These are phyloP conservation scores for Clarias laeviceps DNA, from an alignment of 2,797 vertebrate genomes.

Conservation along the genomic window DNA sequence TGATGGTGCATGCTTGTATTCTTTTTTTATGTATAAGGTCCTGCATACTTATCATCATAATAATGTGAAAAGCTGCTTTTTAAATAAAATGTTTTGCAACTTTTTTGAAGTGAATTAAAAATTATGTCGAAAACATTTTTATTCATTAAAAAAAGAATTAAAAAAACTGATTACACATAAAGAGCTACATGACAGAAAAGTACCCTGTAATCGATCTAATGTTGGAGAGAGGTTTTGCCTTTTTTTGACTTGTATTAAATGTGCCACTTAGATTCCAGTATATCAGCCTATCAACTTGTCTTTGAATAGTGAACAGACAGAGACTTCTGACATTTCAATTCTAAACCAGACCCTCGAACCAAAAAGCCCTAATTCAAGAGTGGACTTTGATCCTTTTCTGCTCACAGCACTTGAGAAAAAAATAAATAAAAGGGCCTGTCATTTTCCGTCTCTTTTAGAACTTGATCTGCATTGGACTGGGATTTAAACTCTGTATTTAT, in stretches of 20 bases:
- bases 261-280: not conserved
- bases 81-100: not conserved
- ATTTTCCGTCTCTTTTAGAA: slow-evolving; percentile 10
- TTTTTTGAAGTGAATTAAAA: not conserved
- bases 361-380: slow-evolving; percentile 14
- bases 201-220: not conserved
- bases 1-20: slow-evolving; percentile 77
- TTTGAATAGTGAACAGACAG: not conserved
- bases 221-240: slow-evolving; percentile 1
- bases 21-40: not conserved
- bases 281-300: not conserved
- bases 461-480: slow-evolving; percentile 18
- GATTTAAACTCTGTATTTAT: slow-evolving; percentile 26
- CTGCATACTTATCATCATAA: not conserved
- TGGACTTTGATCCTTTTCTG: slow-evolving; percentile 25
- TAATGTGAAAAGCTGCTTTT: not conserved
- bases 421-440: slow-evolving; percentile 4
- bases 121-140: not conserved
- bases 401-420: slow-evolving; percentile 25
- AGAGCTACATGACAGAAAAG: not conserved
- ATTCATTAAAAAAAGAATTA: no score
- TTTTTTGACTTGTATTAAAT: not conserved
- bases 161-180: not conserved
- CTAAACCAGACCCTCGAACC: slow-evolving; percentile 13
- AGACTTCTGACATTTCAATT: slow-evolving; percentile 20